phyloP scores from a whole-genome alignment of 2,888 invertebrate species.

The Machimus rusticus region DNA sequence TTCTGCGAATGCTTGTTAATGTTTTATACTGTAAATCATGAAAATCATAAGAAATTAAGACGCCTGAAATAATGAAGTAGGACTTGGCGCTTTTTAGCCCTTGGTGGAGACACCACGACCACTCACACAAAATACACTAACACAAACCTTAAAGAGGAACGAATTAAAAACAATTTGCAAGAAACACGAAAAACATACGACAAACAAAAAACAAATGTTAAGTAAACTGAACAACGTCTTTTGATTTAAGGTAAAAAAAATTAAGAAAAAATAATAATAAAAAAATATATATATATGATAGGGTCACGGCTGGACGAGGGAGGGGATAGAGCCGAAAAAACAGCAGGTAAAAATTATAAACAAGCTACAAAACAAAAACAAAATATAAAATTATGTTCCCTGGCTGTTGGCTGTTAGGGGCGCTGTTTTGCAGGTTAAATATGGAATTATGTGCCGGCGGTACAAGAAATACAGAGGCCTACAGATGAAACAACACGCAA shows the following conservation, averaged over 20 bases:
- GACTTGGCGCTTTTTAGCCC: not conserved
- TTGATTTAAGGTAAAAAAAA: not conserved
- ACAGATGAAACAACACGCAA: conserved; percentile 20
- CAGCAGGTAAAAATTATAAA: not conserved
- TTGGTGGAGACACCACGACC: not conserved
- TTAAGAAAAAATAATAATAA: not conserved
- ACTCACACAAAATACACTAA: not conserved
- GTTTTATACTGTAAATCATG: conserved; percentile 12
- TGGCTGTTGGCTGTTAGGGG: not conserved
- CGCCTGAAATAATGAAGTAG: not conserved
- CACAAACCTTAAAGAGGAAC: not conserved
- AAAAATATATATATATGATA: not conserved
- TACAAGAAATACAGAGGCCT: not conserved
- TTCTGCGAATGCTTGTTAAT: not conserved
- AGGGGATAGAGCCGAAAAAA: not conserved
- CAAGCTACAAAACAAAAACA: not conserved
- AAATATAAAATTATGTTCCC: not conserved
- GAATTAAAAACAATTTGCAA: conserved; percentile 23
- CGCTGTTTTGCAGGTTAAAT: not conserved
- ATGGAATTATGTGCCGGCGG: not conserved
- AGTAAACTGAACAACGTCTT: not conserved
- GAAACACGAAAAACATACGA: conserved; percentile 12
- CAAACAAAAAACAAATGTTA: not conserved
- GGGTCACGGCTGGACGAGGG: not conserved
- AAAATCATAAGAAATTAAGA: conserved; percentile 27